phyloP scores from a whole-genome alignment of 2,888 invertebrate genomes.

The Eutolmus rufibarbis region DNA sequence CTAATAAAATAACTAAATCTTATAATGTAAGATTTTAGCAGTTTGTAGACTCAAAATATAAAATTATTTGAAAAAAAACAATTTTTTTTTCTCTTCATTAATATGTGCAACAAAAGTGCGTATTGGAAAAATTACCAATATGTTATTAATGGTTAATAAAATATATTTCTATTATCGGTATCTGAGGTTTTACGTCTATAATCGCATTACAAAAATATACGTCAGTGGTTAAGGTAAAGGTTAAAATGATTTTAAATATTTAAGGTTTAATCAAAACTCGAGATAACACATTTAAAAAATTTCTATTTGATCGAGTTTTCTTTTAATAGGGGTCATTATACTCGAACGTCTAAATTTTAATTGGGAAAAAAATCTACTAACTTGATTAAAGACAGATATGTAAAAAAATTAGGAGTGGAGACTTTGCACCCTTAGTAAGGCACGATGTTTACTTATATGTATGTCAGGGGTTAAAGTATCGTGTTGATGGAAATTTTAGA shows the following conservation, averaged over 20 bases:
- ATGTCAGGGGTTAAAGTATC: not conserved
- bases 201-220: not conserved
- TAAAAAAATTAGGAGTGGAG: not conserved
- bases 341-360: not conserved
- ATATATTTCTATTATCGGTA: no score
- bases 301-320: not conserved
- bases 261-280: not conserved
- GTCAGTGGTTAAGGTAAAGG: not conserved
- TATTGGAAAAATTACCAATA: no score
- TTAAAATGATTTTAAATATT: not conserved
- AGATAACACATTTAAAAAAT: not conserved
- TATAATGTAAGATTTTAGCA: no score
- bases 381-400: not conserved
- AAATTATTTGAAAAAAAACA: no score
- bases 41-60: no score
- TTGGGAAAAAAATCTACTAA: not conserved
- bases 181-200: not conserved
- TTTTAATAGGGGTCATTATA: not conserved
- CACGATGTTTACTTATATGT: no score
- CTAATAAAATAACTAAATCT: no score
- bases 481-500: not conserved
- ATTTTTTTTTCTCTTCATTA: no score
- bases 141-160: no score
- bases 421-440: not conserved
- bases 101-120: no score